Evolutionary conservation across 2,113 vertebrate genomes (phyloP).

Genomic region (Phasianus colchicus): DNA sequence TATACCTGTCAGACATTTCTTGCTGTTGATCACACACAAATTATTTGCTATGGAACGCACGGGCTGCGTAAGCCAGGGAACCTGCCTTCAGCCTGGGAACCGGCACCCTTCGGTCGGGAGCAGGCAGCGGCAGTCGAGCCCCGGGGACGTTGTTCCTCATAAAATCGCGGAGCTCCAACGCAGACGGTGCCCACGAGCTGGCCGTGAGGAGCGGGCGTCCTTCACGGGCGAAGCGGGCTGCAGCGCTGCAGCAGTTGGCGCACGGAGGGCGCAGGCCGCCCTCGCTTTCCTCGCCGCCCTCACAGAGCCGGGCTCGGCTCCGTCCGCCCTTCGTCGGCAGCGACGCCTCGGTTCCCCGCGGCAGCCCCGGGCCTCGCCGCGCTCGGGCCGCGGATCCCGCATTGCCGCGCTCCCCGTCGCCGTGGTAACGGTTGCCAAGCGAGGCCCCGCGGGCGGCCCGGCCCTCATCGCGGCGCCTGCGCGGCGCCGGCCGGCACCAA

Average conservation of each 20-base stretch:
- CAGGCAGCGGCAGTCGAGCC: background rate
- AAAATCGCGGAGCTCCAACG: background rate
- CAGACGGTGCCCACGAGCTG: background rate
- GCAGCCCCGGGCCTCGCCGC: too few relatives aligned
- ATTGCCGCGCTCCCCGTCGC: background rate
- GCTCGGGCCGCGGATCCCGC: background rate
- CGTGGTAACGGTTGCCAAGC: slow-evolving; percentile 25
- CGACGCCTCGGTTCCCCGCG: background rate
- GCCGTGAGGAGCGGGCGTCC: background rate
- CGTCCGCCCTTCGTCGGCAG: background rate
- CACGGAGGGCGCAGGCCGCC: too few relatives aligned
- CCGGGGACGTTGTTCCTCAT: background rate
- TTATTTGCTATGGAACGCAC: background rate
- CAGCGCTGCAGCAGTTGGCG: background rate
- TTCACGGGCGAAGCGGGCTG: background rate
- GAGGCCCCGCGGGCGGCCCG: background rate
- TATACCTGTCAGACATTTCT: background rate
- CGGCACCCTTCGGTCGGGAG: rapidly evolving
- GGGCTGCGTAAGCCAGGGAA: background rate
- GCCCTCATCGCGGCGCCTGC: background rate
- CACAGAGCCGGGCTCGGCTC: too few relatives aligned
- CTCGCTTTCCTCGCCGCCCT: rapidly evolving
- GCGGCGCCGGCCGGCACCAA: background rate
- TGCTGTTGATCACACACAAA: background rate
- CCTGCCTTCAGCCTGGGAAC: background rate